Base-by-base conservation (phyloP, 2,797 vertebrate genomes). In the Discoglossus pictus region DNA sequence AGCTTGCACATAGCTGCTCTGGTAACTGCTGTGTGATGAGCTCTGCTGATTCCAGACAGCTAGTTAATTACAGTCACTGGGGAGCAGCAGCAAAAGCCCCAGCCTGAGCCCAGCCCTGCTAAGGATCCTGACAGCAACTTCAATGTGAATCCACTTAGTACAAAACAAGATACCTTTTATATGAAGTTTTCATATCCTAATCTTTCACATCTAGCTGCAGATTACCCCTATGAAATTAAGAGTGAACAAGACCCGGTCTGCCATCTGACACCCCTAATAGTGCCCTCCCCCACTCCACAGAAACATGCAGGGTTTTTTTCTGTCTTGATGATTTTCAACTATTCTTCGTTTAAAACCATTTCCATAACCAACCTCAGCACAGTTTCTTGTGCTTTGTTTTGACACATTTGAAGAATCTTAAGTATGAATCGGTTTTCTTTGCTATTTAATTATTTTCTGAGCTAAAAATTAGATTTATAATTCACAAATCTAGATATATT, bases 51-150 rank as follows among this genome's bases (percentile, higher is more conserved):
- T 85, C 88, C 83, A 86, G 89, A 90, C 91, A 87, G 90, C 89
- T 84, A 87, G 85, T 85, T 90, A 91, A 90, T 91, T 88, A 86
- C 88, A 86, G 83, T 86, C 90, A 84, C 81, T 67, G 86, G 90
- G 92, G 88, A 89, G 86, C 85, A 80, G 81, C 74, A 84, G 88
- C 74, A 85, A 82, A 76, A 91, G 87, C 88, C 86, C 83, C 82
- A 83, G 87, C 4, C 24, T 13, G 46, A 68, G 55, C 84, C 85
- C 74, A 83, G 84, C 84, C 77, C 73, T 74, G 86, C 89, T 92
- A 87, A 89, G 80, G 84, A 89, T 80, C 81, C 86, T 87, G 90
- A 89, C 90, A 87, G 87, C 83, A 83, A 51, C 18, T 60, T 51
- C 38, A 7, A 2, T 48, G 27, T 25, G 1, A 21, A 15, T 20